Evolutionary conservation across 2,888 invertebrate genomes (phyloP).

Genomic region (Ophion ellenae): DNA sequence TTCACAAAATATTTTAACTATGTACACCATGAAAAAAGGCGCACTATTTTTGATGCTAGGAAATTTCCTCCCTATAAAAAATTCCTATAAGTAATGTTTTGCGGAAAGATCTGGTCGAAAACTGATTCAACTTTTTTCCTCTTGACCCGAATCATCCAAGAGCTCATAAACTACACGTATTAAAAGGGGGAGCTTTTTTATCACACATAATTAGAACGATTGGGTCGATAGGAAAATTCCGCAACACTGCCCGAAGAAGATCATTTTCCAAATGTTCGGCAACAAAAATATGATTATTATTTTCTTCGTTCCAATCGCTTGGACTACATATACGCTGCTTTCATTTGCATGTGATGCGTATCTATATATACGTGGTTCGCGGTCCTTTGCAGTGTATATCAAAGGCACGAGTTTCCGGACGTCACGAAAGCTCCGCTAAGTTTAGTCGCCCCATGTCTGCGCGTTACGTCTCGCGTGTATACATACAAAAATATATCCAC

Average conservation of each 20-base stretch:
- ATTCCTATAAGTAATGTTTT: too few species aligned
- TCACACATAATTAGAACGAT: background rate
- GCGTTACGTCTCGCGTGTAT: constrained; percentile 27
- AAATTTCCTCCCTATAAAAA: too few species aligned
- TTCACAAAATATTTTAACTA: too few species aligned
- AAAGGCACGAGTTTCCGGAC: constrained; percentile 45
- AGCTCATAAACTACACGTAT: background rate
- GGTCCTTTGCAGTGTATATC: background rate
- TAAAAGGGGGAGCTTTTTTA: background rate
- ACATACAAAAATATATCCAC: background rate
- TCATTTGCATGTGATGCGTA: background rate
- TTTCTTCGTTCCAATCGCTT: background rate
- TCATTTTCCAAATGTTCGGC: background rate
- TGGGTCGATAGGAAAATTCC: background rate
- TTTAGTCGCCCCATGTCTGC: constrained; percentile 42
- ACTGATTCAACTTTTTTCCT: too few species aligned
- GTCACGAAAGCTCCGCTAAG: constrained; percentile 59
- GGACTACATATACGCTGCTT: background rate
- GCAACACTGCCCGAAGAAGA: background rate
- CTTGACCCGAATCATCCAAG: background rate
- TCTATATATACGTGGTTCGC: constrained; percentile 1
- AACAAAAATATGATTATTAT: background rate
- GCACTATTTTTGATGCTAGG: too few species aligned
- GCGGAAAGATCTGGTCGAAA: too few species aligned
- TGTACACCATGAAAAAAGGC: too few species aligned